These are phyloP conservation scores for Aporophyla nigra DNA, from an alignment of 2,888 invertebrate species.

Conservation along the genomic window DNA sequence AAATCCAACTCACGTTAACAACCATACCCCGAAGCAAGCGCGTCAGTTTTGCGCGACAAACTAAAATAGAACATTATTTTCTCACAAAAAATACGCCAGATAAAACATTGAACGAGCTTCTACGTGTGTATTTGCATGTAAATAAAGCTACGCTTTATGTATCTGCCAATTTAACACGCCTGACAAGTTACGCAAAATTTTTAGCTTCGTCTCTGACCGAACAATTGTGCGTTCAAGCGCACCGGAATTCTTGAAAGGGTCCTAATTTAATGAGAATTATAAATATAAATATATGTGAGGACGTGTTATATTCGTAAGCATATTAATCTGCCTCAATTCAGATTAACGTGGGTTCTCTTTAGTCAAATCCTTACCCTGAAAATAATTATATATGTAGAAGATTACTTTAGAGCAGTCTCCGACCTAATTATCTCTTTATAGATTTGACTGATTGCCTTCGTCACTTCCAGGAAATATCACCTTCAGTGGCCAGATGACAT, in stretches of 20 bases:
- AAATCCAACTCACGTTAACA: not conserved
- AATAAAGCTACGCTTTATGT: constrained; percentile 47
- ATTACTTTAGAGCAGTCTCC: constrained; percentile 1
- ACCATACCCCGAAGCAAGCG: not conserved
- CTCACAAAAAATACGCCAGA: constrained; percentile 19
- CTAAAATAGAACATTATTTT: constrained; percentile 24
- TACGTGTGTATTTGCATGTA: constrained; percentile 42
- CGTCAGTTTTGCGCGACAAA: constrained; percentile 9
- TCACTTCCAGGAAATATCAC: constrained; percentile 46
- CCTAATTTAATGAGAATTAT: constrained; percentile 22
- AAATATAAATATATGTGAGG: not conserved
- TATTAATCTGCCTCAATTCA: not conserved
- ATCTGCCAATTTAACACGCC: constrained; percentile 34
- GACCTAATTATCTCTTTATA: constrained; percentile 34
- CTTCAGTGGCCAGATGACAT: constrained; percentile 28
- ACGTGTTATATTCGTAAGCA: not conserved
- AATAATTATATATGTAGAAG: constrained; percentile 18
- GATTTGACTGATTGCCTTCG: constrained; percentile 35
- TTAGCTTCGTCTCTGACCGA: constrained; percentile 32
- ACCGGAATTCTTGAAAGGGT: constrained; percentile 35
- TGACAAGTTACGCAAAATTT: constrained; percentile 41
- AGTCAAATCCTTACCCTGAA: not conserved
- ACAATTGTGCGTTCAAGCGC: constrained; percentile 38
- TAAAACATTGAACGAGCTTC: constrained; percentile 17
- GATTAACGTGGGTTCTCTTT: not conserved